Conservation (phyloP, 2,797 vertebrate genomes). For the Lepus oiostolus region DNA sequence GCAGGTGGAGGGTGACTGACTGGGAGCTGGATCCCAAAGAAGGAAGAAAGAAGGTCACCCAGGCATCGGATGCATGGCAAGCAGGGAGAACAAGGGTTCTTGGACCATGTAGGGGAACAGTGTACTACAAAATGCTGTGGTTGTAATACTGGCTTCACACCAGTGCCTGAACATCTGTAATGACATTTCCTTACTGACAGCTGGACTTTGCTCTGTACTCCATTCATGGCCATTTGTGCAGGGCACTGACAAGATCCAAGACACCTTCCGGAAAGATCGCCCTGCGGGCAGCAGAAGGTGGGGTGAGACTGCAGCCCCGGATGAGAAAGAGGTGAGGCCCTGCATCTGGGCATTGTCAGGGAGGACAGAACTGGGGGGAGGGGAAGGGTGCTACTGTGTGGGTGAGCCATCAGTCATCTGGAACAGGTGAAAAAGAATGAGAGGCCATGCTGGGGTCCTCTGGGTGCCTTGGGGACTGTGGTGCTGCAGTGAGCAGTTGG, state of each 20-base stretch:
- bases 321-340: background rate
- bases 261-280: background rate
- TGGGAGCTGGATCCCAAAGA: background rate
- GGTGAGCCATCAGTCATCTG: background rate
- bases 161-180: background rate
- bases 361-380: background rate
- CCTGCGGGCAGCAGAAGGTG: background rate
- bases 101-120: background rate
- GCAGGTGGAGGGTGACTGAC: background rate
- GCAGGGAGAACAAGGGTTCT: no score
- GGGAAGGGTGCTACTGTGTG: background rate
- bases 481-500: accelerated
- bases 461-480: background rate
- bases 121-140: background rate
- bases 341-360: background rate
- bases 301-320: background rate
- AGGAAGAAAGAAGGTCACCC: background rate
- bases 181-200: background rate
- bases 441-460: background rate
- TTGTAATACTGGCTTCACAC: background rate
- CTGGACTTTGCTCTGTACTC: background rate
- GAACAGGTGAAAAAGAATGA: background rate
- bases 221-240: background rate
- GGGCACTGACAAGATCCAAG: background rate
- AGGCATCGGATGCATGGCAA: accelerated